These are phyloP conservation scores for Lanistes nyassanus DNA, from an alignment of 1,140 invertebrate species.

Conservation along the genomic window DNA sequence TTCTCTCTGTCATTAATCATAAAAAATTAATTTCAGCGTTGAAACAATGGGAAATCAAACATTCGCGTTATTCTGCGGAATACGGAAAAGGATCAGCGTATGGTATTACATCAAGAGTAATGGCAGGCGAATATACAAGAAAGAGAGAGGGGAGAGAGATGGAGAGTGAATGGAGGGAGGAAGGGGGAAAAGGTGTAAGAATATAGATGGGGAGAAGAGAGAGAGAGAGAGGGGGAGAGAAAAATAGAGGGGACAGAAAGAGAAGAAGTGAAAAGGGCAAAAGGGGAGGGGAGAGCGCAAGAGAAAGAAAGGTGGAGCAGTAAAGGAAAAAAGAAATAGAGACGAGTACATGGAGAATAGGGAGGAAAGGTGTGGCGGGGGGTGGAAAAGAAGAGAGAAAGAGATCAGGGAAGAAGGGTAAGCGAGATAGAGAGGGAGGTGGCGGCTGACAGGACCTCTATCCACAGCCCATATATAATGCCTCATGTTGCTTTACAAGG, in stretches of 20 bases:
- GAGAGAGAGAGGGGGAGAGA: neutral
- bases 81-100: neutral
- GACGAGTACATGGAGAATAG: neutral
- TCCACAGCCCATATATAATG: too few species aligned
- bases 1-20: too few species aligned
- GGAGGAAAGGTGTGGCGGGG: neutral
- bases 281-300: neutral
- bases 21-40: too few species aligned
- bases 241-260: neutral
- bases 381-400: conserved; percentile 1
- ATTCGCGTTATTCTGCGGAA: too few species aligned
- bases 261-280: neutral
- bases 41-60: too few species aligned
- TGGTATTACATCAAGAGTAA: neutral
- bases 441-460: neutral
- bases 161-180: neutral
- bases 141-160: conserved; percentile 15
- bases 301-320: conserved; percentile 7
- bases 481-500: too few species aligned
- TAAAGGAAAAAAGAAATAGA: conserved; percentile 1
- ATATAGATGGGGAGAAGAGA: conserved; percentile 3
- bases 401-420: too few species aligned
- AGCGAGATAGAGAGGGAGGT: conserved; percentile 9
- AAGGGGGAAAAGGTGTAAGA: neutral
- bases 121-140: neutral